Evolutionary conservation across 2,113 vertebrate species (phyloP), one percentile per base, ranked within the genome.

Genomic region (Actenoides hombroni): DNA sequence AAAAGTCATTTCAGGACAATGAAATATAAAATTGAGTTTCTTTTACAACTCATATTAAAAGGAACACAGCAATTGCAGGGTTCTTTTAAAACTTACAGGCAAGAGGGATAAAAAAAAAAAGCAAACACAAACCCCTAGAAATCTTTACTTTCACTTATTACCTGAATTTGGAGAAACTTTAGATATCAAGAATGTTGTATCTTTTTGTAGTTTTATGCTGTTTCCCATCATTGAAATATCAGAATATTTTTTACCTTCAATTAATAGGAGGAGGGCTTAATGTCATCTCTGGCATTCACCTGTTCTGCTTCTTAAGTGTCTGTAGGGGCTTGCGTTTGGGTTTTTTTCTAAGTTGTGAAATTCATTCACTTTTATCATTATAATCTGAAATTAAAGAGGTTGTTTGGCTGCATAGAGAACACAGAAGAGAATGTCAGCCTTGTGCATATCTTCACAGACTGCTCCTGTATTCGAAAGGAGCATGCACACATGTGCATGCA

Each of bases 1-100:
- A 88, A 94, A 95, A 83, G 3, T 48, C 3, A 35, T 76, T 93
- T 84, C 23, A 73, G 7, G 37, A 75, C 69, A 94, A 57, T 31
- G 17, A 86, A 65, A 68, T 63, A 64, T 74, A 63, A 86, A 93
- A 81, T 5, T 16, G 4, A 9, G 9, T 70, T 93, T 88, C 49
- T 73, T 54, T 74, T 70, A 63, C 16, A 81, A 44, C 42, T 83
- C 24, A 37, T 5, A 15, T 26, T 29, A 86, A 69, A 5, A 74
- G 26, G 15, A 90, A 42, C 7, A 54, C 2, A 40, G 4, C 17
- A 28, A 63, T 42, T 76, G 7, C 16, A 37, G 1, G 0, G 5
- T 17, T n/a, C n/a, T 88, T 79, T 59, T 37, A 64, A 57, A 42
- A 26, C 6, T 79, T 54, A 90, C 1, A 44, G 15, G 40, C 17